Percentiles rank a stretch among this genome's conserved stretches.
Conservation (phyloP, 2,797 vertebrate genomes). For the Gymnothorax reevesii region DNA sequence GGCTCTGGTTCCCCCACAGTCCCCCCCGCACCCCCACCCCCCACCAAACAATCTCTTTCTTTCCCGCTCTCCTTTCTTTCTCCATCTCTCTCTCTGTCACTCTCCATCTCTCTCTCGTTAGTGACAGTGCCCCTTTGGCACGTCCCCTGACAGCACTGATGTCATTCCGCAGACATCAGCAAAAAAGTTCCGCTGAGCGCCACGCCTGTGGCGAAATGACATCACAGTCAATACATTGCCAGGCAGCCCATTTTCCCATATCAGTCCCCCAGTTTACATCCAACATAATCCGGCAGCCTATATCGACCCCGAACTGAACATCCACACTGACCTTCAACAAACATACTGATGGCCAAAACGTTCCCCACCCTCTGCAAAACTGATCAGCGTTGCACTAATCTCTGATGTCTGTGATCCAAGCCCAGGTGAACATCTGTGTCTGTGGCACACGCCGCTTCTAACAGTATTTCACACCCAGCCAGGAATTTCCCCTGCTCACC, state of each 20-base stretch:
- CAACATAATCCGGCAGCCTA: neutral
- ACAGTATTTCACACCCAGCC: neutral
- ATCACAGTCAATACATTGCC: slow-evolving; percentile 18
- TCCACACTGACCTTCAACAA: neutral
- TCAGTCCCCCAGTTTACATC: slow-evolving; percentile 31
- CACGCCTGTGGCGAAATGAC: neutral
- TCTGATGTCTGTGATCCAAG: neutral
- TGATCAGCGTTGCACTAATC: neutral
- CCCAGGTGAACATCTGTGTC: neutral
- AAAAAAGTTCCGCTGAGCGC: slow-evolving; percentile 35
- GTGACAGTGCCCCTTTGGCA: slow-evolving; percentile 33
- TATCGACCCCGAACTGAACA: neutral
- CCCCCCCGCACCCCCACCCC: neutral
- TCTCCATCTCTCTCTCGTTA: slow-evolving; percentile 27
- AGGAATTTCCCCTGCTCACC: neutral
- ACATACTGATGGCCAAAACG: neutral
- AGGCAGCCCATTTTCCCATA: slow-evolving; percentile 35
- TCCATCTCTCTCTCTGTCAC: slow-evolving; percentile 26
- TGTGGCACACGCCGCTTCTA: neutral
- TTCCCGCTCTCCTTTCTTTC: slow-evolving; percentile 35
- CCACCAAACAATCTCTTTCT: slow-evolving; percentile 37
- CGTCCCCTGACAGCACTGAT: slow-evolving; percentile 54
- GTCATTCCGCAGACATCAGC: slow-evolving; percentile 73
- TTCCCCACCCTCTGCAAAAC: neutral
- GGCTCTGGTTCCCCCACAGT: neutral